These are phyloP conservation scores for Crotalus horridus DNA, from an alignment of 2,113 vertebrate genomes.

Conservation along the genomic window DNA sequence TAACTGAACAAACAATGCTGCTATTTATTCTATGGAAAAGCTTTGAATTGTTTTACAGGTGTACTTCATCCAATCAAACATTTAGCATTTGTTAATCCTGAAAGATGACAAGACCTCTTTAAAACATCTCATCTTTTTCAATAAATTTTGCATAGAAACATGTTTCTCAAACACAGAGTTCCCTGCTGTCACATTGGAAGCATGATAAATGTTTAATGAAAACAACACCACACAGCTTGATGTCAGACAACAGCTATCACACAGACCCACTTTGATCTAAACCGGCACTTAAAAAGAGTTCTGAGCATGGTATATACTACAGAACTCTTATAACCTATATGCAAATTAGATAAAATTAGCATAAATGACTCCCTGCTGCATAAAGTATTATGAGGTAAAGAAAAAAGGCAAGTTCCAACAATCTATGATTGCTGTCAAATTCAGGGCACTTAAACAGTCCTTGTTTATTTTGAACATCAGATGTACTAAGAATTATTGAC, in stretches of 20 bases:
- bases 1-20: constrained; percentile 16
- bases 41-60: constrained; percentile 28
- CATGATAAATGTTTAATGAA: constrained; percentile 98
- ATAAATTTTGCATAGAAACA: constrained; percentile 99
- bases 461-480: constrained; percentile 46
- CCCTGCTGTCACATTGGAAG: constrained; percentile 93
- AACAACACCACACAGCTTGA: constrained; percentile 89
- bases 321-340: constrained; percentile 80
- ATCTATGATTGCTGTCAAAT: constrained; percentile 60
- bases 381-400: constrained; percentile 52
- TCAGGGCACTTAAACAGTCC: constrained; percentile 44
- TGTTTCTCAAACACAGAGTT: constrained; percentile 82
- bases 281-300: constrained; percentile 77
- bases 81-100: constrained; percentile 82
- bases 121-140: constrained; percentile 83
- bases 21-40: neutral
- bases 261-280: constrained; percentile 86
- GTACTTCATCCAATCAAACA: constrained; percentile 70
- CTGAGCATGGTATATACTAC: constrained; percentile 67
- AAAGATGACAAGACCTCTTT: constrained; percentile 87
- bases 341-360: constrained; percentile 80
- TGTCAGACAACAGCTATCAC: constrained; percentile 87
- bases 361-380: constrained; percentile 73
- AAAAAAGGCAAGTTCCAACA: constrained; percentile 58
- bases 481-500: constrained; percentile 31